Evolutionary conservation across 2,888 invertebrate species (phyloP).

Genomic region (Cinara cedri): DNA sequence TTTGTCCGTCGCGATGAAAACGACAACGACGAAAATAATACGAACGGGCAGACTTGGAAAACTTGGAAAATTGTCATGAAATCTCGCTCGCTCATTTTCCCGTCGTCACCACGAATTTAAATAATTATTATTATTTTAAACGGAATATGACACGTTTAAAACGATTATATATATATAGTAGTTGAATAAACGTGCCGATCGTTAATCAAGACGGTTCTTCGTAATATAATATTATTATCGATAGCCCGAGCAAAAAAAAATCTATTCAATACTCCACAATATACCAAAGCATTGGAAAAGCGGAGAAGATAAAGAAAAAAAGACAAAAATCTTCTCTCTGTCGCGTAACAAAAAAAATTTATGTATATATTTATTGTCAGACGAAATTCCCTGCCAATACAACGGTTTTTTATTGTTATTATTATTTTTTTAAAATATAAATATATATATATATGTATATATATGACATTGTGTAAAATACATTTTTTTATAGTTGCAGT

Average conservation of each 20-base stretch:
- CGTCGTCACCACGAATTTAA: not conserved
- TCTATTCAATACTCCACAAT: not conserved
- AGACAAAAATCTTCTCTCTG: no score
- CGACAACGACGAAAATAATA: not conserved
- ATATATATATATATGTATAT: no score
- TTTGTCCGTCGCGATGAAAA: no score
- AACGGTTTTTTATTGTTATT: no score
- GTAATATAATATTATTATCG: not conserved
- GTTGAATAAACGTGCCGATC: not conserved
- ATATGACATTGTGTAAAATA: no score
- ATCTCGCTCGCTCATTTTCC: not conserved
- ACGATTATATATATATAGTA: not conserved
- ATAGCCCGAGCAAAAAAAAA: not conserved
- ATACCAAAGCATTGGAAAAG: no score
- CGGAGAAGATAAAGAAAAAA: not conserved
- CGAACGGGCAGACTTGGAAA: no score
- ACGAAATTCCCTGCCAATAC: no score
- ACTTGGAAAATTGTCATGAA: not conserved
- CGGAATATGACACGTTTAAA: not conserved
- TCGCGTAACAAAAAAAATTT: no score
- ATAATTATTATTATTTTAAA: slow-evolving; percentile 7
- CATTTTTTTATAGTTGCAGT: no score
- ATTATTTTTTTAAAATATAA: no score
- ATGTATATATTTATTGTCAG: no score
- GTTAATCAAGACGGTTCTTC: slow-evolving; percentile 22